Conservation (phyloP, 2,797 vertebrate genomes). For the Dendrocincla tyrannina region DNA sequence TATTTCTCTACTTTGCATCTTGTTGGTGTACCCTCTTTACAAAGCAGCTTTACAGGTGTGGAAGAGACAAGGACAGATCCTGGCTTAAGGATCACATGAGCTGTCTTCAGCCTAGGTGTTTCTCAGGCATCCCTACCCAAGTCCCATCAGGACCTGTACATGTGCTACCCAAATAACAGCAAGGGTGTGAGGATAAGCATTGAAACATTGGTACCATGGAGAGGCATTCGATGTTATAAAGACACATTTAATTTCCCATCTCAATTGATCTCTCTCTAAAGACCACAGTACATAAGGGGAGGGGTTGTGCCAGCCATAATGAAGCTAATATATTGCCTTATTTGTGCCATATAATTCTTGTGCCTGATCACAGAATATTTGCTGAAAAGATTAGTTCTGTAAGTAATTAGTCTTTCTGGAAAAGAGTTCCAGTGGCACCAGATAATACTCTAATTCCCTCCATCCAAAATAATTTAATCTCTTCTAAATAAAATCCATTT, state of each 20-base stretch:
- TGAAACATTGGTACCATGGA: neutral
- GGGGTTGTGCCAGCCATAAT: neutral
- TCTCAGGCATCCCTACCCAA: neutral
- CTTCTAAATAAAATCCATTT: conserved; percentile 38
- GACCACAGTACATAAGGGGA: neutral
- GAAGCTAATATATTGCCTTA: neutral
- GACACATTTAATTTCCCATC: neutral
- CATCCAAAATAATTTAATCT: conserved; percentile 37
- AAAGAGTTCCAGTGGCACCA: conserved; percentile 1
- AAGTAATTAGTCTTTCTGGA: conserved; percentile 13
- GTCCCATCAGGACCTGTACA: fast-evolving
- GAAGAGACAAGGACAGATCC: neutral
- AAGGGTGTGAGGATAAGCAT: neutral
- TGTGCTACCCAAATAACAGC: neutral
- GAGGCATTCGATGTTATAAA: neutral
- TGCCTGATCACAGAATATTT: neutral
- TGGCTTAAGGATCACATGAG: neutral
- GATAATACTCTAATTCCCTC: conserved; percentile 19
- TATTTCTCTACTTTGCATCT: neutral
- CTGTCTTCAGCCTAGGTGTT: neutral
- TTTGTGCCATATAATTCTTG: neutral
- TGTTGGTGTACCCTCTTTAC: neutral
- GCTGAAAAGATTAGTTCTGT: conserved; percentile 2
- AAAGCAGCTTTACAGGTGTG: neutral
- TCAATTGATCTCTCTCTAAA: neutral